Evolutionary conservation across 1,140 invertebrate genomes (phyloP).

Genomic region (Scaptomyza pallida): DNA sequence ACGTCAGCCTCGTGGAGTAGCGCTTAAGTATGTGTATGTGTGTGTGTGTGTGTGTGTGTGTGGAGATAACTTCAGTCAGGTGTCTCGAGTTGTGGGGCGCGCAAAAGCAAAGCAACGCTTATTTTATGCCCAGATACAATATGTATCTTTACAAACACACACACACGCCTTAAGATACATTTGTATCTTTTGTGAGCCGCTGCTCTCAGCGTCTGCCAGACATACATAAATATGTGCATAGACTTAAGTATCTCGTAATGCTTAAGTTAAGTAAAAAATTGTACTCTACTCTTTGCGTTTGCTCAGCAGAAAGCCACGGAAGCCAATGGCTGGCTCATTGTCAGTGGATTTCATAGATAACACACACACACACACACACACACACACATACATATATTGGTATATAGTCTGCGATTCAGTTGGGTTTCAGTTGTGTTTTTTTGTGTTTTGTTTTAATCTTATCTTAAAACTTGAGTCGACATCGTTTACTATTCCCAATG

Average conservation of each 20-base stretch:
- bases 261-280: conserved; percentile 16
- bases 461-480: conserved; percentile 81
- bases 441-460: conserved; percentile 72
- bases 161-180: conserved; percentile 32
- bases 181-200: conserved; percentile 51
- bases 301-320: conserved; percentile 62
- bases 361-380: conserved; percentile 29
- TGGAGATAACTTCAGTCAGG: conserved; percentile 65
- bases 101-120: conserved; percentile 60
- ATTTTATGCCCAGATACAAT: too few relatives aligned
- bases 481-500: conserved; percentile 45
- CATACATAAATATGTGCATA: conserved; percentile 10
- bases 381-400: conserved; percentile 18
- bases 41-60: conserved; percentile 33
- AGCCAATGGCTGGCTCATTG: conserved; percentile 46
- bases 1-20: conserved; percentile 21
- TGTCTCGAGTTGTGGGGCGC: conserved; percentile 43
- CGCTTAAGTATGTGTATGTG: conserved; percentile 31
- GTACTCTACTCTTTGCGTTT: conserved; percentile 67
- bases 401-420: conserved; percentile 44
- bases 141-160: not conserved
- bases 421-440: conserved; percentile 43
- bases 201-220: conserved; percentile 18
- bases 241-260: conserved; percentile 21
- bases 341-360: conserved; percentile 75